phyloP scores from a whole-genome alignment of 2,797 vertebrate genomes.

The Molossus molossus region DNA sequence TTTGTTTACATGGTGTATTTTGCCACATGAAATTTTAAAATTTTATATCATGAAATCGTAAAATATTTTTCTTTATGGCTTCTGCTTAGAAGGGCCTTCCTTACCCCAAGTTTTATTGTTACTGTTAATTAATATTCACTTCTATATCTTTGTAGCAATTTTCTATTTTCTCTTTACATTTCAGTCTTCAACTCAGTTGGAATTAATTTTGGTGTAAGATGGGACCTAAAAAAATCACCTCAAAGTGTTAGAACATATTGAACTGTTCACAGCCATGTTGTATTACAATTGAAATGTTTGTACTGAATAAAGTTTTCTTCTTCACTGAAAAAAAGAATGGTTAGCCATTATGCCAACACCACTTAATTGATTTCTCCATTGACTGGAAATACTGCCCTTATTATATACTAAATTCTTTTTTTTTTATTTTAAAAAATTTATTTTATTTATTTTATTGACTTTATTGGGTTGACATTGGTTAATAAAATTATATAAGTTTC shows the following conservation, averaged over 20 bases:
- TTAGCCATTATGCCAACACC: conserved; percentile 11
- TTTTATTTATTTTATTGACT: neutral
- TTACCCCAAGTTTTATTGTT: conserved; percentile 8
- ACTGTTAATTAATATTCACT: conserved; percentile 26
- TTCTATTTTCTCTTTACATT: neutral
- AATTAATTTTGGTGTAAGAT: neutral
- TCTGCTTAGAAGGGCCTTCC: neutral
- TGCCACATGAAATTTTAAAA: neutral
- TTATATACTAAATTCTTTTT: conserved; percentile 17
- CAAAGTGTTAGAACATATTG: neutral
- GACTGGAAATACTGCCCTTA: neutral
- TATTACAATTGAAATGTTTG: neutral
- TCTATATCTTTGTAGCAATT: conserved; percentile 27
- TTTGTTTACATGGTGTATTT: conserved; percentile 29
- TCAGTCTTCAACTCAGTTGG: neutral
- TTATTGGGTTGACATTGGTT: neutral
- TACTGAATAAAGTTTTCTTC: neutral
- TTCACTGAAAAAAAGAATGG: neutral
- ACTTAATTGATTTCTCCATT: neutral
- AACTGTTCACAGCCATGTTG: neutral
- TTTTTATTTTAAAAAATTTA: neutral
- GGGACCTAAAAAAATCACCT: neutral
- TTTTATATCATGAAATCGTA: neutral
- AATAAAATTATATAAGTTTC: neutral
- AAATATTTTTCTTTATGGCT: neutral